These are phyloP conservation scores for Podarcis siculus DNA, from an alignment of 2,797 vertebrate species.

Conservation along the genomic window DNA sequence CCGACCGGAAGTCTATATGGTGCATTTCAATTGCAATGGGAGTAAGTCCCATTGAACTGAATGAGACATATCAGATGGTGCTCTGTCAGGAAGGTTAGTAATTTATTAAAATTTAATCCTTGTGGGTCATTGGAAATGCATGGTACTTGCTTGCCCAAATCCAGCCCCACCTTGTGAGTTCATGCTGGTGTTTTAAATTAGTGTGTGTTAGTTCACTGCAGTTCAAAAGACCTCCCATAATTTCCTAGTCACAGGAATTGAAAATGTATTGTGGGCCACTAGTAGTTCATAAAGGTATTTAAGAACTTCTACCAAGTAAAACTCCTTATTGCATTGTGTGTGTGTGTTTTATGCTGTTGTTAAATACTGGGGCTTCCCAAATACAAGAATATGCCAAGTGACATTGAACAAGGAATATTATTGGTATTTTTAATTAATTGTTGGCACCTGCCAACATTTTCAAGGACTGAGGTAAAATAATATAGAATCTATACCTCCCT, in stretches of 20 bases:
- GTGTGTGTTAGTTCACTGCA: not conserved
- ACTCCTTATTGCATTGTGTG: not conserved
- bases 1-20: no score
- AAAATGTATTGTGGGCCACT: not conserved
- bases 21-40: not conserved
- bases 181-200: not conserved
- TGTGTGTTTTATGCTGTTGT: not conserved
- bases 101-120: no score
- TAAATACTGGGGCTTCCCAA: not conserved
- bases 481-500: not conserved
- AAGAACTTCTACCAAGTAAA: not conserved
- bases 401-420: not conserved
- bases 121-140: no score
- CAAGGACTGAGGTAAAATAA: not conserved
- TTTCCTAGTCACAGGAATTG: not conserved
- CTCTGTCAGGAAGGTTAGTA: no score
- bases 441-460: not conserved
- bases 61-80: no score
- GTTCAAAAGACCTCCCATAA: not conserved
- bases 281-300: not conserved
- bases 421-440: not conserved
- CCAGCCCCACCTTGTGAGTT: not conserved
- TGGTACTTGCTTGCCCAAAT: not conserved
- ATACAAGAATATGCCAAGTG: not conserved
- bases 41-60: no score